Evolutionary conservation across 1,140 invertebrate species (phyloP), one percentile per base, ranked within the genome.

Genomic region (Cephus cinctus): DNA sequence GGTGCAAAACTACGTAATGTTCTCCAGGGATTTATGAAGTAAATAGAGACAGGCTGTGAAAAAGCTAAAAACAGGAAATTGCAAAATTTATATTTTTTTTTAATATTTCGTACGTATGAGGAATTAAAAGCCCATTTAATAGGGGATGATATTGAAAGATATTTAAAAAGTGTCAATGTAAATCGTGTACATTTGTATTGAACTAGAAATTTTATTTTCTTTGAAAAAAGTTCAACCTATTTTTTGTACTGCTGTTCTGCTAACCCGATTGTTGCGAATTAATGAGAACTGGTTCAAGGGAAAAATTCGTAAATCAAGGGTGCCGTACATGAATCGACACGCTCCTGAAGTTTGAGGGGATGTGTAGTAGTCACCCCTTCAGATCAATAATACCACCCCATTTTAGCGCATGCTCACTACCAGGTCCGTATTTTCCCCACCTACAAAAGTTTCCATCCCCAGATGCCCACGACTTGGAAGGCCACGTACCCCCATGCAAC

Each of bases 311-410:
- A 3, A 41, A 43, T 18, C 32, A 18, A 56, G 51, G 59, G 61
- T 59, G 44, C 57, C 49, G 30, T 25, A 39, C 45, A 55, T 45
- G 34, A 32, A 36, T 56, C 42, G 59, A 63, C 55, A 71, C 69
- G 60, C 58, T 50, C 52, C 58, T 72, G 70, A n/a, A 45, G 54
- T 31, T 60, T 55, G 55, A 60, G 67, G 64, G 59, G 56, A 57
- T 61, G 52, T 47, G 61, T 42, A 56, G 50, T 67, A 36, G 34
- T 61, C 66, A 67, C 64, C 66, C 67, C 64, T 42, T 48, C 49
- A 70, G 73, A 77, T 77, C 74, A 77, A 77, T 76, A 76, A 76
- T 74, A 74, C 65, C 61, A 72, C 65, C 63, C 63, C 52, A 46
- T 47, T 39, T 41, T 27, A 16, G 61, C 72, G 73, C 74, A 73